phyloP scores from a whole-genome alignment of 2,888 invertebrate genomes.

The Drosophila colorata region DNA sequence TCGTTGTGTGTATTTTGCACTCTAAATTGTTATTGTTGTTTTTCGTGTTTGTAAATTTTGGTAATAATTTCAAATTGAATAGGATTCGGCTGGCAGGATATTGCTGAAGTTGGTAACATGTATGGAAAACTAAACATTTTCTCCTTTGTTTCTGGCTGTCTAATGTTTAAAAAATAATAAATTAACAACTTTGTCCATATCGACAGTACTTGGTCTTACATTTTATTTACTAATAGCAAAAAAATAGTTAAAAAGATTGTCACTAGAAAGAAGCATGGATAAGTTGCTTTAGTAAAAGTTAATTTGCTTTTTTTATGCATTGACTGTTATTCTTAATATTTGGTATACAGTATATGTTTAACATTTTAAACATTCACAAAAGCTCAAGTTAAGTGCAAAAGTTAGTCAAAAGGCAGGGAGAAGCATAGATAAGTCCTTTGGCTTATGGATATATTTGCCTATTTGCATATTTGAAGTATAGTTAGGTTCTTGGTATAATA shows the following conservation, averaged over 20 bases:
- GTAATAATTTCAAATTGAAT: constrained; percentile 23
- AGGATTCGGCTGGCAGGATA: constrained; percentile 12
- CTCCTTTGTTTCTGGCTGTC: neutral
- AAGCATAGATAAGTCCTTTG: neutral
- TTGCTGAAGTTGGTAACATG: constrained; percentile 10
- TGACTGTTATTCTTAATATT: no score
- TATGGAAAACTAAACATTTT: neutral
- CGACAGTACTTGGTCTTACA: neutral
- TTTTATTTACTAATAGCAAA: no score
- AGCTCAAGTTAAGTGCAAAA: neutral
- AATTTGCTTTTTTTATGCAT: no score
- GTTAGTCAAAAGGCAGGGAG: neutral
- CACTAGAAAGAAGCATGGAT: no score
- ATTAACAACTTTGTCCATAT: neutral
- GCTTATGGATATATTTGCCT: neutral
- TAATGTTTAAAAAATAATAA: neutral
- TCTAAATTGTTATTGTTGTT: constrained; percentile 27
- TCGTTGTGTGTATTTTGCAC: constrained; percentile 13
- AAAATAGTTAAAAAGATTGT: no score
- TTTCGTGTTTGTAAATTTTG: constrained; percentile 1
- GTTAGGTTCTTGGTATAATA: no score
- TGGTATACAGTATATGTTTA: no score
- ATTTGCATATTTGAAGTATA: no score
- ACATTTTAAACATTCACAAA: no score
- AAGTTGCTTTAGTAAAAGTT: no score